These are phyloP conservation scores for Lepidurus packardi DNA, from an alignment of 1,140 invertebrate species.

Conservation along the genomic window DNA sequence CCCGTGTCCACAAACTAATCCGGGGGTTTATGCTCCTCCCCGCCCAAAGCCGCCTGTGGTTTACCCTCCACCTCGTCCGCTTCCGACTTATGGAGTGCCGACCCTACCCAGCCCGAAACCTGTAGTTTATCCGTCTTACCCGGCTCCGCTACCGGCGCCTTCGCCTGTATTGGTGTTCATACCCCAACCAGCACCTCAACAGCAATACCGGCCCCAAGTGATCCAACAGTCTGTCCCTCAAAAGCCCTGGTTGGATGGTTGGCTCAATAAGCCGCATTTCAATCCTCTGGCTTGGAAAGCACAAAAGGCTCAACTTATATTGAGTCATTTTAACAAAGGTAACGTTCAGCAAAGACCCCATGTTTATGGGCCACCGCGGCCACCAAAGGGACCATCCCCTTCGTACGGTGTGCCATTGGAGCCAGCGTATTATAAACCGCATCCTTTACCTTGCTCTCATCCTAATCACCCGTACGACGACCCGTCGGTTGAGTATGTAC, in stretches of 20 bases:
- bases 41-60: neutral
- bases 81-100: neutral
- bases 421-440: neutral
- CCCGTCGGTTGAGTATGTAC: neutral
- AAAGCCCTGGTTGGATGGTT: conserved; percentile 7
- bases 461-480: conserved; percentile 6
- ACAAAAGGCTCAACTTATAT: neutral
- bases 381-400: neutral
- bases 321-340: neutral
- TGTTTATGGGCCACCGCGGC: neutral
- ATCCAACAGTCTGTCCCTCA: neutral
- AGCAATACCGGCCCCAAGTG: neutral
- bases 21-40: neutral
- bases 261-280: neutral
- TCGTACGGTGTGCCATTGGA: neutral
- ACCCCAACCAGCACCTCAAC: neutral
- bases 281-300: conserved; percentile 1
- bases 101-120: neutral
- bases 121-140: neutral
- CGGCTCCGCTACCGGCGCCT: neutral
- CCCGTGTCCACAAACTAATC: neutral
- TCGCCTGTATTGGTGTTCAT: neutral
- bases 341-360: neutral
- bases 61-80: neutral
- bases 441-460: neutral